Percentiles rank a stretch among this genome's conserved stretches.
These are phyloP conservation scores for Porphyrio hochstetteri DNA, from an alignment of 2,113 vertebrate species.

Conservation along the genomic window DNA sequence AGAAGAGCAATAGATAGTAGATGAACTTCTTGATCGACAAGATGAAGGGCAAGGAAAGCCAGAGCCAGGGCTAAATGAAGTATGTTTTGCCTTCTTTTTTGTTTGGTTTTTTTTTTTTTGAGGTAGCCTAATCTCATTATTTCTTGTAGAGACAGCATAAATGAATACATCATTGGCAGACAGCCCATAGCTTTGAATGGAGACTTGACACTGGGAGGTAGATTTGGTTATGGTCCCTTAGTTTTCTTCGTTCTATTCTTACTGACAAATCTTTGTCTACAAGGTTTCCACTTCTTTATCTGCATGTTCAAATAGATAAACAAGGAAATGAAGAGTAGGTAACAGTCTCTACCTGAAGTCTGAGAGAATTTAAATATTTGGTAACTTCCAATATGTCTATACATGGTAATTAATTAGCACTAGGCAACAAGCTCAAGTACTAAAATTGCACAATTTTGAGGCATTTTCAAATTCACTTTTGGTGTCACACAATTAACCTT, in stretches of 20 bases:
- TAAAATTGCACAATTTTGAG: background rate
- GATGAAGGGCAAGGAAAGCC: background rate
- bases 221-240: background rate
- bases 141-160: background rate
- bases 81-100: background rate
- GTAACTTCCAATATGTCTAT: background rate
- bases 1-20: background rate
- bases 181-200: background rate
- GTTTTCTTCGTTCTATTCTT: background rate
- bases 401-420: background rate
- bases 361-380: background rate
- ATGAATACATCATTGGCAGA: background rate
- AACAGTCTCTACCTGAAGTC: background rate
- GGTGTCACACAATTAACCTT: background rate
- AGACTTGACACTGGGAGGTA: background rate
- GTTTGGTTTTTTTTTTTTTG: background rate
- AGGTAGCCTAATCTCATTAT: background rate
- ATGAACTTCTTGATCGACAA: background rate
- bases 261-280: background rate
- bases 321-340: background rate
- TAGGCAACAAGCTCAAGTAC: background rate
- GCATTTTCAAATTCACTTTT: background rate
- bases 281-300: background rate
- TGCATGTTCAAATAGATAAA: background rate
- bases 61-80: background rate